Conservation (phyloP, 2,113 vertebrate genomes). For the Pelmatolapia mariae region DNA sequence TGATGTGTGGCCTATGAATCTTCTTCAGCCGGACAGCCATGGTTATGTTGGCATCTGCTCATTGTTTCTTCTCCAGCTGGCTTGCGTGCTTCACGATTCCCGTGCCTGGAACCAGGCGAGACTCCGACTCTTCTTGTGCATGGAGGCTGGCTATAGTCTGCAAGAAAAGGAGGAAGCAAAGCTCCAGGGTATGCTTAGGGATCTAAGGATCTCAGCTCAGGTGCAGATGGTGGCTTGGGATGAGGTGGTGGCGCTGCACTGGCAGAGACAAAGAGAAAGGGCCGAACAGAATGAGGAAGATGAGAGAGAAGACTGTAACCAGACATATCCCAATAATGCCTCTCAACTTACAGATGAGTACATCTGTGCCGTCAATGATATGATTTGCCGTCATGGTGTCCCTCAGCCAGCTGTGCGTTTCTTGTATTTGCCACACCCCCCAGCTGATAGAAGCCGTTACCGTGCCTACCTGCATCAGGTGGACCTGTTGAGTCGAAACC, state of each 20-base stretch:
- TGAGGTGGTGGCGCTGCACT: conserved; percentile 75
- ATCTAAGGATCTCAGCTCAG: conserved; percentile 79
- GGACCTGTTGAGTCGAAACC: conserved; percentile 75
- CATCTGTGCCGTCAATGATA: conserved; percentile 53
- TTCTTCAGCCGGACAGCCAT: conserved; percentile 77
- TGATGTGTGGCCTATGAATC: conserved; percentile 85
- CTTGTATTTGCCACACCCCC: conserved; percentile 80
- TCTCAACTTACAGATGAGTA: conserved; percentile 71
- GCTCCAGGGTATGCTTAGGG: conserved; percentile 75
- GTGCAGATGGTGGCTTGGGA: conserved; percentile 82
- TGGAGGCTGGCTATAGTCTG: conserved; percentile 73
- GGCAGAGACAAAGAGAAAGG: conserved; percentile 61
- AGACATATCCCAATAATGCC: conserved; percentile 41
- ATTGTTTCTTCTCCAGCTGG: conserved; percentile 85
- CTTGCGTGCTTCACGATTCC: conserved; percentile 80
- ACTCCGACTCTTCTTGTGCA: conserved; percentile 82
- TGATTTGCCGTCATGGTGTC: conserved; percentile 28
- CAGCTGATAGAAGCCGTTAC: conserved; percentile 66
- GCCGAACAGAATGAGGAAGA: not conserved
- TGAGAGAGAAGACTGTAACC: not conserved
- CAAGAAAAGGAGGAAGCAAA: conserved; percentile 77
- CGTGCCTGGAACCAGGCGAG: conserved; percentile 76
- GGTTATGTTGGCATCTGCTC: conserved; percentile 82
- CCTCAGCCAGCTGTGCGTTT: conserved; percentile 73
- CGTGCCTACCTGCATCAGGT: conserved; percentile 76